Conservation (phyloP, 92 coral and sea anemone species). For the Meandrina meandrites region DNA sequence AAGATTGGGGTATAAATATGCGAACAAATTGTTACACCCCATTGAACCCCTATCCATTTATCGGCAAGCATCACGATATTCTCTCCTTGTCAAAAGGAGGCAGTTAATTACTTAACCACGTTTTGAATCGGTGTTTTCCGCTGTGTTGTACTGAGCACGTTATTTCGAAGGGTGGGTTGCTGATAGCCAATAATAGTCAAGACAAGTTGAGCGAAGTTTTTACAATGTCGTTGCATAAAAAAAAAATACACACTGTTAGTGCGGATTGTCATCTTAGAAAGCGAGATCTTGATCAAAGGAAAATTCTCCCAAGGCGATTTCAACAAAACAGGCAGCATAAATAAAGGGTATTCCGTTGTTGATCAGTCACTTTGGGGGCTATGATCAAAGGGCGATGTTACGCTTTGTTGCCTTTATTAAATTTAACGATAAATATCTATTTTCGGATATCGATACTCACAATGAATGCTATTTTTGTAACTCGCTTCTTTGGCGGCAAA, state of each 20-base stretch:
- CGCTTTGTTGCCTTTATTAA: neutral
- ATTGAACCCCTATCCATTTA: slow-evolving; percentile 19
- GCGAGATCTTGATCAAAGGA: neutral
- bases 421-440: neutral
- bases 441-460: slow-evolving; percentile 9
- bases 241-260: neutral
- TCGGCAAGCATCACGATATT: slow-evolving; percentile 32
- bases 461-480: neutral
- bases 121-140: neutral
- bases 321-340: neutral
- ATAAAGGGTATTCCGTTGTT: neutral
- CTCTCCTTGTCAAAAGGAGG: slow-evolving; percentile 9
- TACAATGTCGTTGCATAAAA: no score
- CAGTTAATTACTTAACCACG: neutral
- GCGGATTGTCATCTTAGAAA: neutral
- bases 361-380: neutral
- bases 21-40: slow-evolving; percentile 32
- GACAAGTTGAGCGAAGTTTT: neutral
- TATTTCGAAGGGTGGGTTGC: neutral
- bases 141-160: neutral
- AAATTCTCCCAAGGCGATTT: neutral
- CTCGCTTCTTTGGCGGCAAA: neutral
- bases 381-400: neutral
- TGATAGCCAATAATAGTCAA: neutral
- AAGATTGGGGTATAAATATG: slow-evolving; percentile 29